Evolutionary conservation across 2,888 invertebrate genomes (phyloP), one percentile per base, ranked within the genome.

Genomic region (Eurytoma californica): DNA sequence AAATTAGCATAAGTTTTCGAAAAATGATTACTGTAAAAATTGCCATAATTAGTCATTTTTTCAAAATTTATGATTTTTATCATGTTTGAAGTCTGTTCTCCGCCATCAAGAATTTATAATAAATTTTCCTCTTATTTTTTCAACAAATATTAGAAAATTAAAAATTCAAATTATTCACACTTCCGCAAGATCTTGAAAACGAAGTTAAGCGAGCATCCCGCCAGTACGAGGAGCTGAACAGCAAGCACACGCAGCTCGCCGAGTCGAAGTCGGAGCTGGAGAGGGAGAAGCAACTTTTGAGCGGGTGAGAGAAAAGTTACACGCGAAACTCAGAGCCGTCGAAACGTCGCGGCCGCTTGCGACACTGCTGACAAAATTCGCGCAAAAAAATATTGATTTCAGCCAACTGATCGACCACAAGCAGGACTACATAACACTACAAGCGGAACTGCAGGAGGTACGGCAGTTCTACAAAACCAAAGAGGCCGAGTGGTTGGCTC

Each of bases 181-280:
- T 92, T 90, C 65, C 18, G 80, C 74, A 70, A 93, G 95, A 93
- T 84, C 88, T 95, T 77, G 95, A 96, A 88, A 92, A 92, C 84
- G 93, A 94, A 49, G 87, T 96, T 57, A 92, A 92, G 24, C 92
- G 92, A 68, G 95, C 95, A 87, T 93, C 93, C 82, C 94, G 94
- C 82, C 95, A 95, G 83, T 95, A 95, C 87, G 94, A 95, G 67
- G 95, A 96, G 84, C 91, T 97, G 73, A 96, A 95, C 49, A 92
- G 93, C 20, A 96, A 95, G 89, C 96, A 96, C 90, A 97, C 96
- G 89, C 92, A 95, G 80, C 90, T 97, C 55, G 95, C 95, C 87
- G 96, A 97, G 88, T 95, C 95, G 81, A 96, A 96, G 90, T 95
- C 96, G 9, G 94, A 95, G 87, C 91, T 96, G 3, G 95, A 95